Evolutionary conservation across 2,888 invertebrate genomes (phyloP).

Genomic region (Gnatocerus cornutus): DNA sequence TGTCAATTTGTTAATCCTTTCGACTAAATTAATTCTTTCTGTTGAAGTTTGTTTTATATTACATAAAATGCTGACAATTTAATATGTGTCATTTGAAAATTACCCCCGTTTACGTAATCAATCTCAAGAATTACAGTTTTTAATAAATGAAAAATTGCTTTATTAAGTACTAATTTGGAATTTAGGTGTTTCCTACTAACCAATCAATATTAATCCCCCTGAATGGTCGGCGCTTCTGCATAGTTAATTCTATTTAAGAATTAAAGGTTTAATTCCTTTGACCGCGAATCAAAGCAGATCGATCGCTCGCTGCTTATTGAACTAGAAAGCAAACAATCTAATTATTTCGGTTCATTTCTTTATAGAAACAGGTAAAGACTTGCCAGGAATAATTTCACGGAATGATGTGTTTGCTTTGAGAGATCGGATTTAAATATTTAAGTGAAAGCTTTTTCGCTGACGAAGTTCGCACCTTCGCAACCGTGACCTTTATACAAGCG

Average conservation of each 20-base stretch:
- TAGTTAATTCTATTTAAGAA: conserved; percentile 4
- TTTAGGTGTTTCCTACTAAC: not conserved
- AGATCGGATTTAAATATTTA: conserved; percentile 43
- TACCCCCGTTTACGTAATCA: too few species aligned
- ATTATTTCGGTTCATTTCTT: conserved; percentile 39
- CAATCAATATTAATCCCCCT: not conserved
- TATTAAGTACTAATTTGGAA: too few species aligned
- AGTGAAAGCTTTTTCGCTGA: conserved; percentile 33
- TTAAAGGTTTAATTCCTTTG: not conserved
- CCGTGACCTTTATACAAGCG: conserved; percentile 35
- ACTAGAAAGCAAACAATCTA: conserved; percentile 21
- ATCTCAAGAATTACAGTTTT: too few species aligned
- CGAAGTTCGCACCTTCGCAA: conserved; percentile 32
- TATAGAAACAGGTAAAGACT: conserved; percentile 30
- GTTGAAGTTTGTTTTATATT: too few species aligned
- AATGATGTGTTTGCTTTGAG: conserved; percentile 35
- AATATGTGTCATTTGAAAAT: too few species aligned
- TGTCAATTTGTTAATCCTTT: too few species aligned
- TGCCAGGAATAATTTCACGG: conserved; percentile 34
- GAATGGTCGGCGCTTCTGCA: not conserved
- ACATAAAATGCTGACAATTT: too few species aligned
- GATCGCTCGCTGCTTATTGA: conserved; percentile 16
- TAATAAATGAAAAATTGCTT: too few species aligned
- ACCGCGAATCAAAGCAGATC: conserved; percentile 12
- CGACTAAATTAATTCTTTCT: too few species aligned